phyloP scores from a whole-genome alignment of 2,888 invertebrate genomes.

The Disparrhopalites patrizii region DNA sequence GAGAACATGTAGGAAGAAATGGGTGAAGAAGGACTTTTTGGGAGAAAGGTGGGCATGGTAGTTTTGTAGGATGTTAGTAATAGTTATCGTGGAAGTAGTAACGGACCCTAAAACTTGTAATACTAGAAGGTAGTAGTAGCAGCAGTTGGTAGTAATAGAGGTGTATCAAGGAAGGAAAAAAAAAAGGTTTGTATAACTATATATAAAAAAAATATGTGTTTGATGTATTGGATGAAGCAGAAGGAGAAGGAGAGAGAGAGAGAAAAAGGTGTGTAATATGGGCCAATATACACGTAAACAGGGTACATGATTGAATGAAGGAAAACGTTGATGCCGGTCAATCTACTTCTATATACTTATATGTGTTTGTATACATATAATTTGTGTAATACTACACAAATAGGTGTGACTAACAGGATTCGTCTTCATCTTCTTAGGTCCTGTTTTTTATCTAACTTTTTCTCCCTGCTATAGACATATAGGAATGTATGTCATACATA shows the following conservation, averaged over 20 bases:
- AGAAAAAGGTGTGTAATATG: background rate
- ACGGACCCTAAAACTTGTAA: no score
- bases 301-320: constrained; percentile 4
- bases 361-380: background rate
- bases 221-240: background rate
- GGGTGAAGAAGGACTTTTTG: no score
- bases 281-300: background rate
- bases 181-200: background rate
- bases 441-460: background rate
- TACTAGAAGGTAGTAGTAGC: no score
- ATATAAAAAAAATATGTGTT: background rate
- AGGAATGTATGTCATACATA: no score
- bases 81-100: no score
- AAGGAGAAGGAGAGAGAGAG: background rate
- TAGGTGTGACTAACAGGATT: background rate
- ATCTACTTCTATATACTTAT: background rate
- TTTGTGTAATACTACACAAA: background rate
- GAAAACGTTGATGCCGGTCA: background rate
- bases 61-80: background rate
- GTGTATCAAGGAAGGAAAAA: background rate
- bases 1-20: no score
- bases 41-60: no score
- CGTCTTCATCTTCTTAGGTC: background rate
- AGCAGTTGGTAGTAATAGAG: background rate
- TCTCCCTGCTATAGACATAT: no score